phyloP scores from a whole-genome alignment of 2,113 vertebrate genomes.

The Oceanodroma tethys region DNA sequence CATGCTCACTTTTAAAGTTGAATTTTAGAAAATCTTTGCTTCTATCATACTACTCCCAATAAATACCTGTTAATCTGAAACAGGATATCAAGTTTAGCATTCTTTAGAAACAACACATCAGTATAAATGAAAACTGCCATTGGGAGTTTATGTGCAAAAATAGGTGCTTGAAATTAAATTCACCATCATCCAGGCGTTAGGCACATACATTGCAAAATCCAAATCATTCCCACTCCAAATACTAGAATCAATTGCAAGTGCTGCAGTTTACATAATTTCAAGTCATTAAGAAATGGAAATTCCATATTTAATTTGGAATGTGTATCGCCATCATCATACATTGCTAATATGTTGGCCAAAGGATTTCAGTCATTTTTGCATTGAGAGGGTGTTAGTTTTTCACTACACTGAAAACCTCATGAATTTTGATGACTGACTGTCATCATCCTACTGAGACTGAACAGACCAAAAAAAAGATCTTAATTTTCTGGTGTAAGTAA shows the following conservation, averaged over 20 bases:
- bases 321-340: background rate
- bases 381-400: conserved; percentile 17
- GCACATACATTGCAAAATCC: conserved; percentile 35
- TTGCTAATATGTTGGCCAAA: background rate
- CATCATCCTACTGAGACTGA: background rate
- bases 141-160: conserved; percentile 48
- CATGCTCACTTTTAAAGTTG: conserved; percentile 70
- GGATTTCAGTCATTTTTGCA: conserved; percentile 33
- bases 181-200: background rate
- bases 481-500: background rate
- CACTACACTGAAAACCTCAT: conserved; percentile 16
- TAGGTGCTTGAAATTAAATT: conserved; percentile 16
- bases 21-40: conserved; percentile 71
- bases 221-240: conserved; percentile 15
- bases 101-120: conserved; percentile 2
- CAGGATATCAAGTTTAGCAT: conserved; percentile 68
- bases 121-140: conserved; percentile 35
- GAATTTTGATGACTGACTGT: conserved; percentile 36
- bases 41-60: conserved; percentile 70
- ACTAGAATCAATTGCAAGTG: conserved; percentile 6
- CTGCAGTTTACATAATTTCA: conserved; percentile 2
- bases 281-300: conserved; percentile 38
- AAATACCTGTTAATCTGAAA: conserved; percentile 72
- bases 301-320: conserved; percentile 1
- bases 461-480: background rate